phyloP scores from a whole-genome alignment of 2,888 invertebrate genomes.

The Pediacus dermestoides region DNA sequence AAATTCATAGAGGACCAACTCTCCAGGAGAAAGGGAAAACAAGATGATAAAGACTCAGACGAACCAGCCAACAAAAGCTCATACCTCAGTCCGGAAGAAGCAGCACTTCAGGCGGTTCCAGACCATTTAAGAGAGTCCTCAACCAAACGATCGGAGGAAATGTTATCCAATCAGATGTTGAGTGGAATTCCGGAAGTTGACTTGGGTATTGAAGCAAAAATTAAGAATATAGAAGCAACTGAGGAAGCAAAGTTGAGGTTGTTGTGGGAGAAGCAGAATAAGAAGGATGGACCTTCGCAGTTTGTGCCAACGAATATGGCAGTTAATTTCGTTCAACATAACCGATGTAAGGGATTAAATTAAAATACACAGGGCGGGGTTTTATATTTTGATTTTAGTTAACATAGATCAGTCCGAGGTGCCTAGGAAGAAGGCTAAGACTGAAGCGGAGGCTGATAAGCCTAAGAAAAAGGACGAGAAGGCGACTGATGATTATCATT shows the following conservation, averaged over 20 bases:
- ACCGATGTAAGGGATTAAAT: slow-evolving; percentile 70
- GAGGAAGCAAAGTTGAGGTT: slow-evolving; percentile 96
- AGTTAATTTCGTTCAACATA: slow-evolving; percentile 96
- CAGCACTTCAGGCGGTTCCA: slow-evolving; percentile 83
- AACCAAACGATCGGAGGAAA: slow-evolving; percentile 90
- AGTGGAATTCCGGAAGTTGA: slow-evolving; percentile 99
- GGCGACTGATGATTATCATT: slow-evolving; percentile 96
- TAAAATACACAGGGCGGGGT: background rate
- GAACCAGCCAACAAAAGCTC: slow-evolving; percentile 33
- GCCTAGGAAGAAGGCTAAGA: slow-evolving; percentile 58
- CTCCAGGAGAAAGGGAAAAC: slow-evolving; percentile 66
- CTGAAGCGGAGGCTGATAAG: slow-evolving; percentile 55
- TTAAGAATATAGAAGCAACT: slow-evolving; percentile 97
- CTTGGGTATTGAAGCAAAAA: slow-evolving; percentile 98
- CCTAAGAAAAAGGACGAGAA: slow-evolving; percentile 78
- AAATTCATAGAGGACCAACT: slow-evolving; percentile 87
- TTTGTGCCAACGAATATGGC: slow-evolving; percentile 99
- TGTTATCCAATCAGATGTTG: slow-evolving; percentile 99
- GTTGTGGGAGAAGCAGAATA: slow-evolving; percentile 82
- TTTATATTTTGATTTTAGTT: slow-evolving; percentile 55
- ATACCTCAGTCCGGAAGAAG: slow-evolving; percentile 75
- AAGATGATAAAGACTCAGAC: slow-evolving; percentile 41
- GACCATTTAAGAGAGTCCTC: slow-evolving; percentile 66
- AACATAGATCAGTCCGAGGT: slow-evolving; percentile 74
- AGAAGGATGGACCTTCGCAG: slow-evolving; percentile 88